Base-by-base conservation (phyloP, 2,888 invertebrate genomes). In the Aethes cnicana region DNA sequence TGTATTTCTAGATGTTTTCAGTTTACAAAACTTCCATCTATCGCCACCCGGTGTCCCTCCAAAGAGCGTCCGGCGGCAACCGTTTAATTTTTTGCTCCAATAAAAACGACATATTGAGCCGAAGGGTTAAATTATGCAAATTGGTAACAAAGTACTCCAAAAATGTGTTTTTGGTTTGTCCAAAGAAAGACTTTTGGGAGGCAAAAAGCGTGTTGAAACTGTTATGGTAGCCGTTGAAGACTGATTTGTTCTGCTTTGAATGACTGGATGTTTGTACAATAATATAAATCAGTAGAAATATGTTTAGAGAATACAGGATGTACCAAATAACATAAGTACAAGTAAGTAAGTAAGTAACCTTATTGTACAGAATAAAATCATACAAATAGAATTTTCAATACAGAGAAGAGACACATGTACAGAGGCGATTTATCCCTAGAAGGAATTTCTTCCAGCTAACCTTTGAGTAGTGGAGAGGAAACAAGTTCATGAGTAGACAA, bases 71-170 rank as follows among this genome's bases (percentile, higher is more conserved):
- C 73, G 67, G 74, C 70, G 70, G 72, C 67, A 69, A 73, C 75
- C 69, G 65, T 59, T 62, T 69, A 56, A 58, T 78, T 86, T 87
- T 85, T 86, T 84, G 81, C 79, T 66, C 69, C 73, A 86, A 82
- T 85, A 85, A 84, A 81, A 67, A 63, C 56, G 61, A 59, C 62
- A 58, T 68, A 70, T 62, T 67, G 71, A 66, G 61, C 61, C 61
- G 69, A 80, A 85, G 86, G 86, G 86, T 82, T 84, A 79, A 86
- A 68, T 80, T 86, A 88, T 87, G 87, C 85, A 87, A 87, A 88
- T 84, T 77, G 74, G 71, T 76, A 78, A 84, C 81, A 77, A 72
- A 77, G 56, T 61, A 53, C 32, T 59, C 47, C 61, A 53, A 26
- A 25, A 35, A 12, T 26, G 11, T 25, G 20, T 20, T 20, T 42